Base-by-base conservation (phyloP, 2,888 invertebrate species). In the Noctua janthe region DNA sequence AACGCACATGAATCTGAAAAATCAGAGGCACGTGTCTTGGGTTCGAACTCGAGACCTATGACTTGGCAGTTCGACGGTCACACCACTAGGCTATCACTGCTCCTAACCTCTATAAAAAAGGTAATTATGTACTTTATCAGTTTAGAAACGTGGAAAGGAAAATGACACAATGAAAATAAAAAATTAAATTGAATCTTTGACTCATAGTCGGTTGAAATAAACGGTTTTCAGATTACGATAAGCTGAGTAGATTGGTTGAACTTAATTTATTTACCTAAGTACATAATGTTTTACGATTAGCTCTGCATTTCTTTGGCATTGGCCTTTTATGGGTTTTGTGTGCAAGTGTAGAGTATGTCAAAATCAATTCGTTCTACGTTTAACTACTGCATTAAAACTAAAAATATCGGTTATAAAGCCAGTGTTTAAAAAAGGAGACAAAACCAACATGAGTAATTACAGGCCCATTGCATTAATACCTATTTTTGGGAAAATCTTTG, bases 221-320 rank as follows among this genome's bases (percentile, higher is more conserved):
- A 74, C 29, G 15, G 51, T 79, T 69, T 77, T 39, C 17, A 71
- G 67, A 80, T 79, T n/a, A 56, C 74, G 74, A 83, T 83, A 71
- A 49, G n/a, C n/a, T 1, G 59, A 71, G 74, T 74, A 49, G 20
- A 74, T 83, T 79, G 20, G 47, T 47, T 83, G 71, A 83, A 74
- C 54, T 79, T 83, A 47, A 39, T 67, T 74, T 67, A 59, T 4
- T 5, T 47, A n/a, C 15, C 17, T 39, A 39, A 56, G 5, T 79
- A 64, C 39, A 20, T 10, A 2, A 5, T 54, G 47, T 54, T 59
- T 47, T 47, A 35, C n/a, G 51, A 80, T 80, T 29, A 15, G 8
- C 1, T 69, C 15, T 73, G 49, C 56, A 66, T 51, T 67, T 73
- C 2, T 67, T 51, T 59, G 67, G n/a, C 49, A 67, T 73, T 80